Conservation (phyloP, 2,888 invertebrate species). For the Keiferia lycopersicella region DNA sequence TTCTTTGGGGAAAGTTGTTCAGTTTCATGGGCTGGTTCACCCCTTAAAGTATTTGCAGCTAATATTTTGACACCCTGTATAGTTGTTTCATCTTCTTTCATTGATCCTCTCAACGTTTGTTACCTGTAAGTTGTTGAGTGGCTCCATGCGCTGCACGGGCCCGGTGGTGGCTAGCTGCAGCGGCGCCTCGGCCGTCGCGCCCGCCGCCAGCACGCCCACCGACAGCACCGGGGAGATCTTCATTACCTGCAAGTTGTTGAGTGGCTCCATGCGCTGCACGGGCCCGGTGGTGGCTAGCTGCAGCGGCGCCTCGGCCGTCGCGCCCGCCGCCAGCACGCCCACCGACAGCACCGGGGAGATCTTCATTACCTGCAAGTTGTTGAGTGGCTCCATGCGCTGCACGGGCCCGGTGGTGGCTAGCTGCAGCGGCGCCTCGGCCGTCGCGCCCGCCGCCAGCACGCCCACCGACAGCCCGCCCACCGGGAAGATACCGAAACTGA, state of each 20-base stretch:
- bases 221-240: conserved; percentile 91
- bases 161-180: conserved; percentile 86
- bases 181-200: conserved; percentile 85
- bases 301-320: conserved; percentile 87
- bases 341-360: conserved; percentile 92
- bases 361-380: conserved; percentile 90
- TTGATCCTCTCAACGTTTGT: no score
- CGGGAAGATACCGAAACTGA: conserved; percentile 95
- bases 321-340: conserved; percentile 86
- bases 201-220: conserved; percentile 88
- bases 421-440: conserved; percentile 88
- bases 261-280: background rate
- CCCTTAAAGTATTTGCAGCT: no score
- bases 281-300: conserved; percentile 83
- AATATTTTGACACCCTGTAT: no score
- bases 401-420: conserved; percentile 94
- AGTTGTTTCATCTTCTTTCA: no score
- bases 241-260: background rate
- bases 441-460: conserved; percentile 85
- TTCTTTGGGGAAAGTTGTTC: no score
- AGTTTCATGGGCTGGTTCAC: no score
- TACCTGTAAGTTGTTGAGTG: background rate
- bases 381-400: conserved; percentile 98
- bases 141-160: background rate
- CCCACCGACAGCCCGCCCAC: conserved; percentile 91